Conservation (phyloP, 2,113 vertebrate species). For the Dipodomys merriami region DNA sequence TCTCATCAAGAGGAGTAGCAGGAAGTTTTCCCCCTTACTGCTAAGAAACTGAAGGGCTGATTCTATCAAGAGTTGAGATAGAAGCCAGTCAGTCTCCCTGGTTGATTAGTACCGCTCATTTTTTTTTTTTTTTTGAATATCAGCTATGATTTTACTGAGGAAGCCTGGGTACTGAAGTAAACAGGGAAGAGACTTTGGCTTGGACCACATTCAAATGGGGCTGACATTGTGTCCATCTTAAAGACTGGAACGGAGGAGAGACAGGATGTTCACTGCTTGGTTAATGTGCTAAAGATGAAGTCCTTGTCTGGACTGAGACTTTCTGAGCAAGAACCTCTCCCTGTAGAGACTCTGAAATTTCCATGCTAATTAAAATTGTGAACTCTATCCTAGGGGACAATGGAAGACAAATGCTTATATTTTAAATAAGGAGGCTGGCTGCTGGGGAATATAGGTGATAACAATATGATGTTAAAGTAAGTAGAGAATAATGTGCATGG, state of each 20-base stretch:
- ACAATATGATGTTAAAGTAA: background rate
- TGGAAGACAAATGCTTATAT: conserved; percentile 19
- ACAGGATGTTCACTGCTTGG: background rate
- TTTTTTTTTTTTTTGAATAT: conserved; percentile 48
- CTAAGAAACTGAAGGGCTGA: rapidly evolving
- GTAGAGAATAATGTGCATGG: background rate
- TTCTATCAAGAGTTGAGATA: background rate
- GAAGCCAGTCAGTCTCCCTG: conserved; percentile 40
- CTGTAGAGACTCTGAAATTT: background rate
- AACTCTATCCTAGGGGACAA: background rate
- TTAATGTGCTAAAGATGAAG: background rate
- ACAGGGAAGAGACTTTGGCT: background rate
- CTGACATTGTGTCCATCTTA: rapidly evolving
- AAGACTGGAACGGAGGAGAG: background rate
- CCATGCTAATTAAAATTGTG: conserved; percentile 34
- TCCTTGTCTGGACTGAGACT: background rate
- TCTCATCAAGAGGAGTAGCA: background rate
- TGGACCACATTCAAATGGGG: background rate
- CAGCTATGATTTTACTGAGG: conserved; percentile 51
- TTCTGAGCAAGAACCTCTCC: background rate
- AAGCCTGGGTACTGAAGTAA: background rate
- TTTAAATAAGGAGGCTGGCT: conserved; percentile 50
- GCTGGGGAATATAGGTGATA: background rate
- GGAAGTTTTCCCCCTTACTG: background rate
- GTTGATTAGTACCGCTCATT: background rate